phyloP scores from a whole-genome alignment of 1,140 invertebrate genomes.

The Euwallacea similis region DNA sequence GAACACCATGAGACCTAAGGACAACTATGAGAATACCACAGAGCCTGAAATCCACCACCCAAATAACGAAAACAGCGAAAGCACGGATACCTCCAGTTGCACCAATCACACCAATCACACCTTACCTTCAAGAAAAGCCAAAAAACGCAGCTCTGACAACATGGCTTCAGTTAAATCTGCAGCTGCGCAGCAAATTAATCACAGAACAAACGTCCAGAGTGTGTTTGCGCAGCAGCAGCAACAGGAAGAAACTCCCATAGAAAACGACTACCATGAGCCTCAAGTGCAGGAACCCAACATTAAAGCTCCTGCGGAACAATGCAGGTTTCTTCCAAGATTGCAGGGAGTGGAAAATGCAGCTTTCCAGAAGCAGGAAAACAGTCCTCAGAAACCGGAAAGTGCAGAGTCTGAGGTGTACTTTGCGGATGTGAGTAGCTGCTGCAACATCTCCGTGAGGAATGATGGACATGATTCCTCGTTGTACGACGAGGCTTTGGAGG shows the following conservation, averaged over 20 bases:
- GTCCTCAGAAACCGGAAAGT: conserved; percentile 60
- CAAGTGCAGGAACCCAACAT: conserved; percentile 39
- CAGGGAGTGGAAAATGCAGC: conserved; percentile 68
- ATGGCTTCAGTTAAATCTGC: conserved; percentile 54
- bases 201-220: conserved; percentile 56
- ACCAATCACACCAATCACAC: conserved; percentile 57
- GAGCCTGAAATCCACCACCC: conserved; percentile 52
- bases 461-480: conserved; percentile 56
- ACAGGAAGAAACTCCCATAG: conserved; percentile 41
- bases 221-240: conserved; percentile 50
- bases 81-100: conserved; percentile 53
- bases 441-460: conserved; percentile 70
- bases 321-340: conserved; percentile 54
- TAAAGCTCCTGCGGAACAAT: conserved; percentile 26
- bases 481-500: conserved; percentile 54
- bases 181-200: conserved; percentile 47
- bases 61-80: conserved; percentile 51
- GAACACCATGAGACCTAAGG: conserved; percentile 45
- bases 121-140: conserved; percentile 58
- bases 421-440: conserved; percentile 83
- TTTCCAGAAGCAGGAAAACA: conserved; percentile 63
- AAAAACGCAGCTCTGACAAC: conserved; percentile 52
- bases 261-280: conserved; percentile 50
- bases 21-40: conserved; percentile 54
- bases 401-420: conserved; percentile 80